Percentiles rank a stretch among this genome's conserved stretches.
Evolutionary conservation across 2,888 invertebrate genomes (phyloP).

Genomic region (Rapana venosa): DNA sequence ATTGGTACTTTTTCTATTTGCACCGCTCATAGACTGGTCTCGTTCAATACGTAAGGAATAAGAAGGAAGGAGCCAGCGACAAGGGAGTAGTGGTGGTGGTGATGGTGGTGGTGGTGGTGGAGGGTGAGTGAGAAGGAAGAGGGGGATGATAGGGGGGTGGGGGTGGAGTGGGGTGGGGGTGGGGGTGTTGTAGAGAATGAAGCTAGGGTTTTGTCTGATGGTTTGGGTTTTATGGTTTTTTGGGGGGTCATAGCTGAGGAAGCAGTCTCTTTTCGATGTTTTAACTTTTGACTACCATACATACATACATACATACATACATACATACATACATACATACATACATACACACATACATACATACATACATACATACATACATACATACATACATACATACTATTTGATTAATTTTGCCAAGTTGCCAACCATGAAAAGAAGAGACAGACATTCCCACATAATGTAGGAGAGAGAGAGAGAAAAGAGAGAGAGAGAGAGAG

Average conservation of each 20-base stretch:
- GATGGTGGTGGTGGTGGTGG: neutral
- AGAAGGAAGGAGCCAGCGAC: neutral
- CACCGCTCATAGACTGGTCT: conserved; percentile 3
- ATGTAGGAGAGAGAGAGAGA: no score
- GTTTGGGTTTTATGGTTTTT: no score
- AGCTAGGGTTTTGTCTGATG: no score
- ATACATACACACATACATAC: no score
- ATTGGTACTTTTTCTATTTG: neutral
- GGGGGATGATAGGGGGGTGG: neutral
- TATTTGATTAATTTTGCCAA: no score
- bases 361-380: neutral
- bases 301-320: neutral
- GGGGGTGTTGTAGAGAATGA: no score
- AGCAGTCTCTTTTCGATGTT: no score
- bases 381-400: neutral
- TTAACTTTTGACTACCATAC: neutral
- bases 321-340: neutral
- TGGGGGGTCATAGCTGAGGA: no score
- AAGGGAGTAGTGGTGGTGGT: neutral
- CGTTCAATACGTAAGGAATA: neutral
- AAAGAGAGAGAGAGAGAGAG: neutral
- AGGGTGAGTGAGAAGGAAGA: neutral
- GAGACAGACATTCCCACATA: no score
- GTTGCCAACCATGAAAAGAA: no score
- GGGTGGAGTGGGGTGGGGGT: no score